Conservation (phyloP, 2,888 invertebrate species). For the Eilema depressum region DNA sequence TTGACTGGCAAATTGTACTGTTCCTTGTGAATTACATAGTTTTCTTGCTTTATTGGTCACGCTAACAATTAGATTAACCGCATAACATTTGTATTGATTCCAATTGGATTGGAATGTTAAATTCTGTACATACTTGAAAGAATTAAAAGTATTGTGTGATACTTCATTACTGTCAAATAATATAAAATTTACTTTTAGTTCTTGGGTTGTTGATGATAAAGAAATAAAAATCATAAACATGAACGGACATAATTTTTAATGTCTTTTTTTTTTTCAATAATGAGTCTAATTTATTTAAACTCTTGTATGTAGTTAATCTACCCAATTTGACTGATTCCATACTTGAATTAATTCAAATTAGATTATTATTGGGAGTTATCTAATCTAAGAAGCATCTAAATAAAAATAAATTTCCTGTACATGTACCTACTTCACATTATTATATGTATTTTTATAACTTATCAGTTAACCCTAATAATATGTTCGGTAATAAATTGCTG, state of each 20-base stretch:
- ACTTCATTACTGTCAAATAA: no score
- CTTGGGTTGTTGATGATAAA: neutral
- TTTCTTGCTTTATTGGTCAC: neutral
- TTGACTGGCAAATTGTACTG: neutral
- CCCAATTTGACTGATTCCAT: neutral
- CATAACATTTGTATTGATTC: neutral
- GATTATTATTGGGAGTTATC: neutral
- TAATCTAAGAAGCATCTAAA: neutral
- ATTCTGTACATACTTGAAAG: neutral
- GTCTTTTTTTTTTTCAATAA: neutral
- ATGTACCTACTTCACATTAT: neutral
- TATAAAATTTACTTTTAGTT: neutral
- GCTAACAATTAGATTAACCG: neutral
- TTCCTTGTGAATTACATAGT: neutral
- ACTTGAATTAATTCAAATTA: neutral
- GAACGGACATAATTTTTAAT: neutral
- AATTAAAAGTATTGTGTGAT: no score
- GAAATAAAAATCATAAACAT: neutral
- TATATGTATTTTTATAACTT: neutral
- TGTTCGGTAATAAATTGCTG: neutral
- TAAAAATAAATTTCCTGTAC: neutral
- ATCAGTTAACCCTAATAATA: slow-evolving; percentile 4
- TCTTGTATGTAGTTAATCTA: no score
- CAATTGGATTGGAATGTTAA: neutral
- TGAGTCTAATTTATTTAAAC: neutral